Base-by-base conservation (phyloP, 2,113 vertebrate genomes). In the Vimba vimba region DNA sequence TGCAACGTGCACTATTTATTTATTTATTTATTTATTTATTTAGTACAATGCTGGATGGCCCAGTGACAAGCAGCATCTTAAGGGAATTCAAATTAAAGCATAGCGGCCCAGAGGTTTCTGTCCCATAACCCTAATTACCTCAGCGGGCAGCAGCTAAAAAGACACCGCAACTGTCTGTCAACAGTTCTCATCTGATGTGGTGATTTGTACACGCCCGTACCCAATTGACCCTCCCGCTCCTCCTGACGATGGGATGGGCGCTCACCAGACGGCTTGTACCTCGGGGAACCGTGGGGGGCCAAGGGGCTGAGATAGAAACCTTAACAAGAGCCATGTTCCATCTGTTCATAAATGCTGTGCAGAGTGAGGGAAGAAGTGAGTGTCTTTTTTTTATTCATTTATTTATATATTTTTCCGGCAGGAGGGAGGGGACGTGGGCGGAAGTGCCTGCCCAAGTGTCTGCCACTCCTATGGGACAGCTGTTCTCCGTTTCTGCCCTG, bases 261-360 rank as follows among this genome's bases (percentile, higher is more conserved):
- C 80, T 85, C 86, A 85, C 90, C 91, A 91, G 92, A 91, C 91
- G 84, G 92, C 87, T 91, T 85, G 90, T 80, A 91, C 89, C 87
- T 57, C 71, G 6, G 93, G 93, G 91, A 92, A 87, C 89, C 85
- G 27, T 76, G 85, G 90, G 91, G 91, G 92, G 91, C 93, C 90
- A 1, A 78, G 86, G 91, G 89, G 83, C 45, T 86, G 82, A 90
- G 69, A 85, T 92, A 85, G 78, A 81, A 66, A 88, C 91, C 91
- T 86, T 93, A 93, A 93, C 92, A 92, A 90, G 86, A 87, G 89
- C 88, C 66, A 79, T 85, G 88, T 91, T 89, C 93, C 94, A 94
- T 94, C 93, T 95, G 94, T 91, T 92, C 91, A 83, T 89, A 78
- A 87, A 87, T n/a, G 73, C 79, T 66, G 45, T 81, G 73, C 78